Conservation (phyloP, 2,888 invertebrate genomes). For the Petrophora chlorosata region DNA sequence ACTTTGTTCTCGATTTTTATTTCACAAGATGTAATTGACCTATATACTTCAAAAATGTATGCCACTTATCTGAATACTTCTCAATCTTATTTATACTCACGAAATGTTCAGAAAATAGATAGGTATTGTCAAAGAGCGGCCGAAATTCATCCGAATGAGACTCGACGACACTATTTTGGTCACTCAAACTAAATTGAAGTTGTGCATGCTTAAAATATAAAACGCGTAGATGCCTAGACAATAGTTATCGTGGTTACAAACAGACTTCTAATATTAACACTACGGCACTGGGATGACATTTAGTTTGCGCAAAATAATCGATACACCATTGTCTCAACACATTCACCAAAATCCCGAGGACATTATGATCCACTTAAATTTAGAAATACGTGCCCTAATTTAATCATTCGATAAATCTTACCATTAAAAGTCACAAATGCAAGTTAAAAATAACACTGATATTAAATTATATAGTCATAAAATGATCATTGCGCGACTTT, state of each 20-base stretch:
- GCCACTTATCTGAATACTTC: conserved; percentile 21
- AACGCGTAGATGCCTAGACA: conserved; percentile 82
- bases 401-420: conserved; percentile 36
- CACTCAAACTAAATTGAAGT: conserved; percentile 74
- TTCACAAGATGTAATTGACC: background rate
- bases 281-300: conserved; percentile 82
- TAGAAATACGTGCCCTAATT: conserved; percentile 40
- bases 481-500: conserved; percentile 74
- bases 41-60: conserved; percentile 3
- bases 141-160: conserved; percentile 63
- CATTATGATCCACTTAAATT: conserved; percentile 53
- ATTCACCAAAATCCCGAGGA: conserved; percentile 72
- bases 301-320: conserved; percentile 83
- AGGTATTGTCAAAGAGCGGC: conserved; percentile 60
- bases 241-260: conserved; percentile 78
- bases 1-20: conserved; percentile 1
- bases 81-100: conserved; percentile 41
- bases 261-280: conserved; percentile 83
- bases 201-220: conserved; percentile 79
- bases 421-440: conserved; percentile 44
- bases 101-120: conserved; percentile 64
- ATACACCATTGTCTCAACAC: conserved; percentile 83
- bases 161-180: conserved; percentile 75
- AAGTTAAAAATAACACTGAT: conserved; percentile 66
- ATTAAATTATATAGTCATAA: conserved; percentile 65